Percentiles rank a stretch among this genome's conserved stretches.
These are phyloP conservation scores for Muschampia plurimacula DNA, from an alignment of 2,888 invertebrate species.

Conservation along the genomic window DNA sequence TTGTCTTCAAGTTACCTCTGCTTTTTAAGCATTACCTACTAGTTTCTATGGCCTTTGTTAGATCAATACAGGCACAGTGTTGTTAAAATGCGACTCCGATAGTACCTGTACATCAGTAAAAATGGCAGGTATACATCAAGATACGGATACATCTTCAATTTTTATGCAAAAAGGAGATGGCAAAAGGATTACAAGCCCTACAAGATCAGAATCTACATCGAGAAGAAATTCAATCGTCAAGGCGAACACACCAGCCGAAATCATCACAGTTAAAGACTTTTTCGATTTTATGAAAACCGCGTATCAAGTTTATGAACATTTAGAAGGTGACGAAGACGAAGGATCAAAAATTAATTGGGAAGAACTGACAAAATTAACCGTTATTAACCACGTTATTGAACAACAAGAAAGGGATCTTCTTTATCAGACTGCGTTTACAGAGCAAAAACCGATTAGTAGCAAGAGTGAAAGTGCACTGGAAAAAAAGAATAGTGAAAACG, in stretches of 20 bases:
- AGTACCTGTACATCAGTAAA: constrained; percentile 1
- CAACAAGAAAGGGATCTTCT: constrained; percentile 78
- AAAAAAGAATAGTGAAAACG: constrained; percentile 57
- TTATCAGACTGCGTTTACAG: constrained; percentile 61
- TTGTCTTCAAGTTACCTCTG: neutral
- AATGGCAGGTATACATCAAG: constrained; percentile 73
- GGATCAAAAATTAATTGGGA: constrained; percentile 81
- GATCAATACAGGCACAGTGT: constrained; percentile 54
- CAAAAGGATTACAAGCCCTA: constrained; percentile 57
- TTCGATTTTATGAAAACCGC: constrained; percentile 90
- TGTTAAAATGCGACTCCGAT: constrained; percentile 18
- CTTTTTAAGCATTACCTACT: too few relatives aligned
- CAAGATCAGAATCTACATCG: constrained; percentile 56
- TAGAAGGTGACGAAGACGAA: constrained; percentile 76
- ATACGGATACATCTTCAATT: constrained; percentile 70
- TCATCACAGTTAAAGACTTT: constrained; percentile 89
- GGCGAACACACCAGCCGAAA: constrained; percentile 75
- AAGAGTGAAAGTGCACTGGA: constrained; percentile 73
- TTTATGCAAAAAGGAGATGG: constrained; percentile 68
- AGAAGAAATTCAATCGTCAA: constrained; percentile 59
- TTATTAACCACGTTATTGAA: constrained; percentile 79
- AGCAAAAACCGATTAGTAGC: constrained; percentile 66
- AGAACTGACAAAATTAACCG: constrained; percentile 78
- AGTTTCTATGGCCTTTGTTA: constrained; percentile 58
- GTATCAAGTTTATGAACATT: constrained; percentile 87